Conservation (phyloP, 2,113 vertebrate species). For the Donacobius atricapilla region DNA sequence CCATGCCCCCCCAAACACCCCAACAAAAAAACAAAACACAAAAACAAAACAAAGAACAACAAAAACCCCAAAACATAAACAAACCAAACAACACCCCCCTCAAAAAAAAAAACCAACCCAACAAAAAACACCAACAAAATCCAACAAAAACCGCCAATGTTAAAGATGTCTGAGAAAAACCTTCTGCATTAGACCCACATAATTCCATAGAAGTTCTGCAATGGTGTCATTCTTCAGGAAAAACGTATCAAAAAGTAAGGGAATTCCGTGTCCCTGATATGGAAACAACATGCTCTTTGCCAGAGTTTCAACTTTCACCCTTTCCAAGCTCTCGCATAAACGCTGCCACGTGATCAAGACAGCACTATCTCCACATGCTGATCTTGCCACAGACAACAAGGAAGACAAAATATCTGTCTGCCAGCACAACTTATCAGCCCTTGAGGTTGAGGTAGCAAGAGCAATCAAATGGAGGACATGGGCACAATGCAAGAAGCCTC, state of each 20-base stretch:
- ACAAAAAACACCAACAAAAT: background rate
- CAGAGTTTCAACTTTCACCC: slow-evolving; percentile 22
- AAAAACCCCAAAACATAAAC: background rate
- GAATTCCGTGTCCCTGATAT: background rate
- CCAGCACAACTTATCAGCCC: background rate
- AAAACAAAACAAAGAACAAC: background rate
- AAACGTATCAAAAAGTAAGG: background rate
- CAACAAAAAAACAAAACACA: background rate
- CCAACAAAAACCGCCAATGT: background rate
- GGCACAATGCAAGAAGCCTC: background rate
- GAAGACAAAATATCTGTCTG: background rate
- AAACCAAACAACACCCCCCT: too few species aligned
- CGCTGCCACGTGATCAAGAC: background rate
- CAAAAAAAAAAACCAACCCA: too few species aligned
- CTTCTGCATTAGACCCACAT: background rate
- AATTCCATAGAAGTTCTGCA: background rate
- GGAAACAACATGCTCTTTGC: background rate
- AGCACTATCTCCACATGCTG: background rate
- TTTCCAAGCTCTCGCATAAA: background rate
- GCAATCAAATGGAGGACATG: background rate
- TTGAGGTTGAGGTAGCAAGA: background rate
- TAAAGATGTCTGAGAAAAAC: background rate
- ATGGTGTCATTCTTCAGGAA: background rate
- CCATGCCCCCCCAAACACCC: background rate
- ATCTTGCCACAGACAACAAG: background rate